Percentiles rank a stretch among this genome's conserved stretches.
These are phyloP conservation scores for Drosophila pseudotalamancana DNA, from an alignment of 2,888 invertebrate species.

Conservation along the genomic window DNA sequence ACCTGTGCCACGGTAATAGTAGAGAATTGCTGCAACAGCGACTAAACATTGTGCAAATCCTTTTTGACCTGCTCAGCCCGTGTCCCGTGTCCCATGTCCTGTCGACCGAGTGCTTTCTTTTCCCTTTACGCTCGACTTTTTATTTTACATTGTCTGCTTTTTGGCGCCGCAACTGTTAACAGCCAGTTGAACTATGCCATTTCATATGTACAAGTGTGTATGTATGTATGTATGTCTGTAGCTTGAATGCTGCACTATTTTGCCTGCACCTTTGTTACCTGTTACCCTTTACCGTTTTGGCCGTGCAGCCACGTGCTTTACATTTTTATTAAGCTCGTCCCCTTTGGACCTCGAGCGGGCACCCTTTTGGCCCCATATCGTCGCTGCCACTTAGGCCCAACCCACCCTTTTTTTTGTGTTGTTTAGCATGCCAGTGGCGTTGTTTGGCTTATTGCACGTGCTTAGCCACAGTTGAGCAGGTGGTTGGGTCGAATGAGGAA, in stretches of 20 bases:
- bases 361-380: constrained; percentile 67
- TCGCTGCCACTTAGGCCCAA: constrained; percentile 16
- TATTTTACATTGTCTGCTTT: constrained; percentile 54
- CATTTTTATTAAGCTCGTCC: constrained; percentile 80
- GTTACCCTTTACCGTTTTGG: constrained; percentile 34
- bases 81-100: constrained; percentile 31
- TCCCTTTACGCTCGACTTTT: constrained; percentile 9
- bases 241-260: constrained; percentile 74
- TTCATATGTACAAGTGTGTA: constrained; percentile 48
- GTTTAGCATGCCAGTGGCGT: constrained; percentile 79
- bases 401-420: constrained; percentile 27
- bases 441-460: constrained; percentile 79
- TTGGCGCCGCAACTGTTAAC: constrained; percentile 81
- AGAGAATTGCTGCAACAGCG: constrained; percentile 79
- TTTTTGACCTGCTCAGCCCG: constrained; percentile 60
- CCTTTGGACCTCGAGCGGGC: constrained; percentile 17
- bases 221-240: constrained; percentile 1
- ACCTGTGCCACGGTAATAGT: constrained; percentile 79
- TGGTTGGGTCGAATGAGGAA: background rate
- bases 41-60: constrained; percentile 79
- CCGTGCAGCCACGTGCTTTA: constrained; percentile 76
- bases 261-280: constrained; percentile 55
- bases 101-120: constrained; percentile 33
- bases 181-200: constrained; percentile 81
- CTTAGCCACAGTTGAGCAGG: constrained; percentile 54